Percentiles rank a stretch among this genome's conserved stretches.
Evolutionary conservation across 2,888 invertebrate genomes (phyloP).

Genomic region (Scaptomyza reducta): DNA sequence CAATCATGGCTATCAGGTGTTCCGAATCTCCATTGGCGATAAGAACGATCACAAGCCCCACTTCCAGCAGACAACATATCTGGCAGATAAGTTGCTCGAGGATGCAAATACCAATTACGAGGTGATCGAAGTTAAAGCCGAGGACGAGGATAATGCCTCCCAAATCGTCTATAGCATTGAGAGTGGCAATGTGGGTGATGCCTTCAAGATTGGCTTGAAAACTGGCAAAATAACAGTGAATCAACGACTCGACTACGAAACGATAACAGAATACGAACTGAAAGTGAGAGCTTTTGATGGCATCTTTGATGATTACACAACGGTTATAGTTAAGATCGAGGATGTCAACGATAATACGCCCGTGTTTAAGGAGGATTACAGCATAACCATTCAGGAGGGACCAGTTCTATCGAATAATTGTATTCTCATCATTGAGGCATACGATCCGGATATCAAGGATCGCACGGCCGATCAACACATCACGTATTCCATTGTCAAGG

Average conservation of each 20-base stretch:
- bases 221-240: slow-evolving; percentile 94
- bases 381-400: slow-evolving; percentile 91
- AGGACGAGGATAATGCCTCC: slow-evolving; percentile 95
- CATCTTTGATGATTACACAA: slow-evolving; percentile 91
- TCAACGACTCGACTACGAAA: slow-evolving; percentile 92
- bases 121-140: slow-evolving; percentile 94
- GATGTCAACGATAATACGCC: slow-evolving; percentile 98
- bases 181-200: slow-evolving; percentile 93
- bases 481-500: slow-evolving; percentile 89
- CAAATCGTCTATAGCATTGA: slow-evolving; percentile 94
- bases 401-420: slow-evolving; percentile 87
- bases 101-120: slow-evolving; percentile 92
- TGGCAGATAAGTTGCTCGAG: slow-evolving; percentile 91
- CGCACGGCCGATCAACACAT: slow-evolving; percentile 91
- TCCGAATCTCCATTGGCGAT: slow-evolving; percentile 96
- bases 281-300: slow-evolving; percentile 94
- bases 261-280: slow-evolving; percentile 92
- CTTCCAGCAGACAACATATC: slow-evolving; percentile 91
- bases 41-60: slow-evolving; percentile 97
- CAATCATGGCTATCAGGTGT: slow-evolving; percentile 91
- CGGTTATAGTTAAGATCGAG: slow-evolving; percentile 92
- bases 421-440: slow-evolving; percentile 89
- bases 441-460: slow-evolving; percentile 94
- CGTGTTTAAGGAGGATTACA: slow-evolving; percentile 90
- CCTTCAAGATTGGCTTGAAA: slow-evolving; percentile 92